Percentiles rank a stretch among this genome's conserved stretches.
Conservation (phyloP, 2,888 invertebrate species). For the Melanophora roralis region DNA sequence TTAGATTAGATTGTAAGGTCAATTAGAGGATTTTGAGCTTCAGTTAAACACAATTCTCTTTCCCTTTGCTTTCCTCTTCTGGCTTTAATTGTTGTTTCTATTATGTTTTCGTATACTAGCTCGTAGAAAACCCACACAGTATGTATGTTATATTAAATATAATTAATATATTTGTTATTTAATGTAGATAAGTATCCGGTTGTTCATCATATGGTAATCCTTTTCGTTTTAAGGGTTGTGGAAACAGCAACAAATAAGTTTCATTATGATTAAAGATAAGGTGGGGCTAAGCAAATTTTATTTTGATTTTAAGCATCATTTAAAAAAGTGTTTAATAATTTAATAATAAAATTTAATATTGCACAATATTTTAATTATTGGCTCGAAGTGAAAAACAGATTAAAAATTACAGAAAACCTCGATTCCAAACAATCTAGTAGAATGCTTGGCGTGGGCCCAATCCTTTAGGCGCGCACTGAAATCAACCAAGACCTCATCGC, state of each 20-base stretch:
- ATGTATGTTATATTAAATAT: conserved; percentile 34
- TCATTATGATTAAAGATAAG: not conserved
- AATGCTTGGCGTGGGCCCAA: too few species aligned
- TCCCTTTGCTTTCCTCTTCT: too few species aligned
- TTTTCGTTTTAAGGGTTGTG: conserved; percentile 13
- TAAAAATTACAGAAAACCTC: too few species aligned
- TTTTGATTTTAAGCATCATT: too few species aligned
- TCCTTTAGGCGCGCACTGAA: too few species aligned
- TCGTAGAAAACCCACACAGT: not conserved
- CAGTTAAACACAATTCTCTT: conserved; percentile 11
- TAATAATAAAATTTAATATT: too few species aligned
- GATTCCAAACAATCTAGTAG: too few species aligned
- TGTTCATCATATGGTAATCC: conserved; percentile 4
- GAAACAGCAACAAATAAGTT: not conserved
- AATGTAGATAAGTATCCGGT: conserved; percentile 22
- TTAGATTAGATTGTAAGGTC: conserved; percentile 34
- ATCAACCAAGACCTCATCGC: too few species aligned
- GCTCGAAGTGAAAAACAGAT: too few species aligned
- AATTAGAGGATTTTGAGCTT: conserved; percentile 53
- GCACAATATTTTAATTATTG: too few species aligned
- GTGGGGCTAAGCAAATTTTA: too few species aligned
- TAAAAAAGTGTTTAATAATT: too few species aligned
- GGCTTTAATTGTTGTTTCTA: not conserved
- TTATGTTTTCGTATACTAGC: not conserved
- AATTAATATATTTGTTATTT: conserved; percentile 59